Evolutionary conservation across 2,113 vertebrate genomes (phyloP).

Genomic region (Maylandia zebra): DNA sequence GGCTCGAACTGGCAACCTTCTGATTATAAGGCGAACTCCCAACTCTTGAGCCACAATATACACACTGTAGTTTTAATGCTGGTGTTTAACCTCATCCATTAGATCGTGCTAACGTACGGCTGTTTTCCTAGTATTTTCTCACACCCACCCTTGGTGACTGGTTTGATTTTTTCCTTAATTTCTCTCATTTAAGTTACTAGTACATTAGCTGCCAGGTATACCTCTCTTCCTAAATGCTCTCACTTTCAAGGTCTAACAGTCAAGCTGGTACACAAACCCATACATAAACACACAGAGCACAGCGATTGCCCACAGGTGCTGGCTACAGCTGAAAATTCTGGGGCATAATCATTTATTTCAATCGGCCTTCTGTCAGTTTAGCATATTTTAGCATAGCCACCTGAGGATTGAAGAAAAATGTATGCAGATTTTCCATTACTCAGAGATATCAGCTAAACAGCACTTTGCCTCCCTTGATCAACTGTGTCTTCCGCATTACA

Average conservation of each 20-base stretch:
- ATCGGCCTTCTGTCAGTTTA: conserved; percentile 46
- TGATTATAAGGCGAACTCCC: no score
- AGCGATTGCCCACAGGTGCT: not conserved
- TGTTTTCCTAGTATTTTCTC: not conserved
- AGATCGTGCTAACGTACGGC: not conserved
- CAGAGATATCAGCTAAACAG: conserved; percentile 2
- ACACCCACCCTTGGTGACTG: not conserved
- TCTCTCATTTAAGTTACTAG: not conserved
- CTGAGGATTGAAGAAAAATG: conserved; percentile 22
- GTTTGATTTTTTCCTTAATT: not conserved
- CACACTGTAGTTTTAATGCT: not conserved
- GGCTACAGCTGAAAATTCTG: conserved; percentile 15
- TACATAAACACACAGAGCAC: not conserved
- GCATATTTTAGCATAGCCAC: conserved; percentile 43
- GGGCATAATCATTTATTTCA: conserved; percentile 49
- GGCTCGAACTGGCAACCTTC: no score
- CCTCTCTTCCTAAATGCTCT: not conserved
- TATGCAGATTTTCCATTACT: conserved; percentile 23
- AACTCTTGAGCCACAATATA: no score
- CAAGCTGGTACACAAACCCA: not conserved
- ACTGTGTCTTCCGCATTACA: not conserved
- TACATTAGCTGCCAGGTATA: not conserved
- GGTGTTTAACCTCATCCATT: not conserved
- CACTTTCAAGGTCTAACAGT: not conserved
- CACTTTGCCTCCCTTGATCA: not conserved